Evolutionary conservation across 53 echinoderm and acorn worm species (phyloP), one percentile per base, ranked within the genome.

Genomic region (Holothuria scabra): DNA sequence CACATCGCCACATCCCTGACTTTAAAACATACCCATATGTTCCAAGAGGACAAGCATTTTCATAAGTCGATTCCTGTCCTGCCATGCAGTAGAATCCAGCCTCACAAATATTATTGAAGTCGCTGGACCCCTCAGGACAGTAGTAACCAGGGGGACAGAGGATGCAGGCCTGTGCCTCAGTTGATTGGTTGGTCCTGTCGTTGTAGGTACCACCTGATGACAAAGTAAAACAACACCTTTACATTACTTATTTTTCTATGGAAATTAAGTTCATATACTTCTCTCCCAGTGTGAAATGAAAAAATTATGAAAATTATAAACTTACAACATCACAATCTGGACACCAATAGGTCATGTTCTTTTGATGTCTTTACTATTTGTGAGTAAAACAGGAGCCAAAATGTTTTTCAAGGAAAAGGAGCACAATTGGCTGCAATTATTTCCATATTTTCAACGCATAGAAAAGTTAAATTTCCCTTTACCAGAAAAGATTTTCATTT

Each of bases 161-260:
- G 68, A 83, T 76, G 64, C 97, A 97, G 46, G 75, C 93, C 1
- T 82, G 31, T 20, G 65, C 61, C 67, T 90, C 90, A 1, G 94
- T 75, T 2, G 97, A 67, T 68, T 94, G 92, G 82, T 94, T 97
- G 69, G 84, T n/a, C 34, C 82, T 57, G 34, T 94, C 89, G 63
- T 97, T 97, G 92, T 97, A 97, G 24, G 97, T 97, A 58, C 97
- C 97, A 84, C 97, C 97, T 97, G 67, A 6, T 29, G 44, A 63
- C 28, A 22, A n/a, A 25, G 20, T 8, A 13, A 44, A 38, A 44
- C 13, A 13, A 20, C 16, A 25, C 5, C 10, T 30, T 0, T n/a
- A 79, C 2, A 79, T 0, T 26, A 26, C 25, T 52, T 9, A 12
- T 19, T n/a, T 25, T 48, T 35, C 52, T 10, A 84, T 18, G 1